Evolutionary conservation across 2,113 vertebrate species (phyloP), one percentile per base, ranked within the genome.

Genomic region (Stegastes partitus): DNA sequence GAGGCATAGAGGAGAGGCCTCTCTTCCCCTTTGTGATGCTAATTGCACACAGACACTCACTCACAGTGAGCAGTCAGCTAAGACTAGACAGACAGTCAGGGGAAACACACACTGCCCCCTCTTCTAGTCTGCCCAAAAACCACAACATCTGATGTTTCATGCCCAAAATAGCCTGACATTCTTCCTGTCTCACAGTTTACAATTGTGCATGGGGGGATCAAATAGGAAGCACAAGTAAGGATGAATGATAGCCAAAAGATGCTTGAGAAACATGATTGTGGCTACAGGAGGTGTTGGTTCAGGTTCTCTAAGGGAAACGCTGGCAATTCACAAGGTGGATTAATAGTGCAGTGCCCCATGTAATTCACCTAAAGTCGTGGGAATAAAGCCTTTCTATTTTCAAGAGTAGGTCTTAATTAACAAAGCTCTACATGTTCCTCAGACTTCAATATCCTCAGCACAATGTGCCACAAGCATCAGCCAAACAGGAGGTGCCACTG

Each of bases 381-480:
- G 90, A 93, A 92, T 67, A 83, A 72, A 84, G 68, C 42, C 31
- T 42, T 56, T 21, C 81, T 77, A 56, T 82, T 91, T 90, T 88
- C 73, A 53, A 59, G 71, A 76, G 78, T 19, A 58, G 77, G 68
- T 87, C 93, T 94, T 93, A 92, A 93, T 93, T 90, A 93, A 87
- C 84, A 61, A 16, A 68, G 59, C 86, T 73, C 82, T 56, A 31
- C 67, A 58, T 44, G 84, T 72, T 57, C 78, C 65, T 63, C 65
- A 68, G 57, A 79, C 74, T 84, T 82, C 89, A 72, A 85, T 86
- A 77, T 87, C 72, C 70, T 74, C 71, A 5, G 68, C 63, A 74
- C 86, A 82, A 89, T 55, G 44, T 57, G 56, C 34, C 67, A 49
- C 68, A 61, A 37, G 59, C 61, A 31, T 70, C 23, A 67, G 77